phyloP scores from a whole-genome alignment of 2,797 vertebrate genomes.

The Rousettus madagascariensis region DNA sequence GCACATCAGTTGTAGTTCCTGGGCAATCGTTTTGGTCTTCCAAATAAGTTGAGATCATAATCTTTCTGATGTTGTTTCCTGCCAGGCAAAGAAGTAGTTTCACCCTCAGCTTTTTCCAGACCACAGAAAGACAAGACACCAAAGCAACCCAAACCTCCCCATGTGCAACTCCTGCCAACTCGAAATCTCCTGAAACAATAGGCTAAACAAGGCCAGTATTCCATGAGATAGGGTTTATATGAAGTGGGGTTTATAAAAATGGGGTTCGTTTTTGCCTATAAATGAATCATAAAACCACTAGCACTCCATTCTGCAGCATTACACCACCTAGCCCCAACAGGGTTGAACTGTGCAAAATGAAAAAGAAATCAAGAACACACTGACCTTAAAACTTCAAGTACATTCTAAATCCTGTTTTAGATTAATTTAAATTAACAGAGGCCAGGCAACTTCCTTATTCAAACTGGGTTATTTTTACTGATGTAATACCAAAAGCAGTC shows the following conservation, averaged over 20 bases:
- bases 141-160: not conserved
- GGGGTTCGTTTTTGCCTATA: conserved; percentile 47
- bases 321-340: not conserved
- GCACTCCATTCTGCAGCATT: conserved; percentile 20
- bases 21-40: conserved; percentile 31
- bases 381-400: conserved; percentile 54
- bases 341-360: not conserved
- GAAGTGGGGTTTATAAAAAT: not conserved
- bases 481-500: conserved; percentile 57
- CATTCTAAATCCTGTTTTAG: conserved; percentile 57
- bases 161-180: conserved; percentile 29
- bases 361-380: conserved; percentile 54
- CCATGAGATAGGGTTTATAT: conserved; percentile 7
- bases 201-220: conserved; percentile 1
- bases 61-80: conserved; percentile 47
- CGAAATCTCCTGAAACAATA: conserved; percentile 44
- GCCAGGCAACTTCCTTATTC: conserved; percentile 51
- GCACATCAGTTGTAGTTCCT: not conserved
- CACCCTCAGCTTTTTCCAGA: conserved; percentile 56
- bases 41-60: conserved; percentile 59
- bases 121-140: conserved; percentile 50
- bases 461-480: conserved; percentile 35
- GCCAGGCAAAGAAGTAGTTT: conserved; percentile 49
- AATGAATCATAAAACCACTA: conserved; percentile 62
- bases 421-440: conserved; percentile 65